Base-by-base conservation (phyloP, 2,888 invertebrate species). In the Tinea trinotella region DNA sequence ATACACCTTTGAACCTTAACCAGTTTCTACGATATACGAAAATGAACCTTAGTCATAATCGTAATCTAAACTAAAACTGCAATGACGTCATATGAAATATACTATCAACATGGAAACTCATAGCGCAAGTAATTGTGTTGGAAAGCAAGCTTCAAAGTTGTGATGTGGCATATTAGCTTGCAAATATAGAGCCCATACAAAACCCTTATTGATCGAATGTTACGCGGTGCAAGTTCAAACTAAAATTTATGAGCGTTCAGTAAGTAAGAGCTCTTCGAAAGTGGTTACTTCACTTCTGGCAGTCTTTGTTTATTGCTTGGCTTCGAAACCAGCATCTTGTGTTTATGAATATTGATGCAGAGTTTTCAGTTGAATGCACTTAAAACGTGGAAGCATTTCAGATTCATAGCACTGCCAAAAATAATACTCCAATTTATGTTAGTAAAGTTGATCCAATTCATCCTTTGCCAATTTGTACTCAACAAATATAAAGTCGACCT, bases 151-250 rank as follows among this genome's bases (percentile, higher is more conserved):
- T 70, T 67, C 68, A 68, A 76, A 80, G 76, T 82, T 80, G 74
- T 70, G 76, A 76, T 76, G 71, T 76, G 74, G 76, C 71, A 68
- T 82, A 83, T 85, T 81, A 83, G 71, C 75, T 82, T 78, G 81
- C 81, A 83, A 82, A 82, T 82, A 83, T 76, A 75, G 82, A 84
- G 78, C 67, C 84, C 81, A 71, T 84, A 83, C 80, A 84, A 84
- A 83, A 80, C 69, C 72, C 75, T 74, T 82, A 84, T 83, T 83
- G 83, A 84, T 84, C 83, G 78, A 81, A 79, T 75, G 77, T 76
- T 79, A 70, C 73, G 70, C 73, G 67, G 63, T 77, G 78, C 81
- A 79, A 84, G 70, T 84, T 83, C 76, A 81, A 84, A 82, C 80
- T 79, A 74, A 77, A 83, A 84, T 84, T 84, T 83, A 84, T 78